A percentile compares a stretch with the other conserved stretches of the same genome.
Evolutionary conservation across 2,113 vertebrate species (phyloP).

Genomic region (Pontoporia blainvillei): DNA sequence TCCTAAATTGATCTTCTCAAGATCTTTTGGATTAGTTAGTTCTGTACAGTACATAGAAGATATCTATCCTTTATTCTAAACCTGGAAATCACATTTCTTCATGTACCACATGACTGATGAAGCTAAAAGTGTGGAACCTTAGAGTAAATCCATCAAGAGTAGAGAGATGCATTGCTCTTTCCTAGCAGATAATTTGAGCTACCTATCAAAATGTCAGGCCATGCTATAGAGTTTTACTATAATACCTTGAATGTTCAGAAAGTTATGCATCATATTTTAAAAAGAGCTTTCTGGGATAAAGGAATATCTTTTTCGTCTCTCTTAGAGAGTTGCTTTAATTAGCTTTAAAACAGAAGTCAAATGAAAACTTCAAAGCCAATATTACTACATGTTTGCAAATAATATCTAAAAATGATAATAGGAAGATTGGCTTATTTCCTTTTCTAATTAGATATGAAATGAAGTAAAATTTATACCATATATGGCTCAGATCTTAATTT

Average conservation of each 20-base stretch:
- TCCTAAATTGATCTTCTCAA: not conserved
- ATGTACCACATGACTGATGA: not conserved
- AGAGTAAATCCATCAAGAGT: not conserved
- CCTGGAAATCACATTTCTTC: not conserved
- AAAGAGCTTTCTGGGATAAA: not conserved
- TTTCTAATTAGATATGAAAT: not conserved
- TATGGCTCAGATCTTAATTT: not conserved
- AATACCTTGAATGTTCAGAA: constrained; percentile 2
- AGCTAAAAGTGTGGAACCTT: not conserved
- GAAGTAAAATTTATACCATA: not conserved
- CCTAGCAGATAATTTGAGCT: not conserved
- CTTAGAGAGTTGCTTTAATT: not conserved
- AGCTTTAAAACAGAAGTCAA: not conserved
- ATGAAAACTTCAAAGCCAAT: not conserved
- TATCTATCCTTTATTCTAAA: not conserved
- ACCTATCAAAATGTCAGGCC: not conserved
- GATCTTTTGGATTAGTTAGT: not conserved
- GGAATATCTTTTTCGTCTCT: not conserved
- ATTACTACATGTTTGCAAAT: not conserved
- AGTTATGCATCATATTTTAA: not conserved
- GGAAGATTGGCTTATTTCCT: not conserved
- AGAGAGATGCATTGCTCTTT: not conserved
- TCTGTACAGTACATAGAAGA: not conserved
- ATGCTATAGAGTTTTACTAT: not conserved
- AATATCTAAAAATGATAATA: not conserved